These are phyloP conservation scores for Siniperca chuatsi DNA, from an alignment of 2,113 vertebrate species.

Conservation along the genomic window DNA sequence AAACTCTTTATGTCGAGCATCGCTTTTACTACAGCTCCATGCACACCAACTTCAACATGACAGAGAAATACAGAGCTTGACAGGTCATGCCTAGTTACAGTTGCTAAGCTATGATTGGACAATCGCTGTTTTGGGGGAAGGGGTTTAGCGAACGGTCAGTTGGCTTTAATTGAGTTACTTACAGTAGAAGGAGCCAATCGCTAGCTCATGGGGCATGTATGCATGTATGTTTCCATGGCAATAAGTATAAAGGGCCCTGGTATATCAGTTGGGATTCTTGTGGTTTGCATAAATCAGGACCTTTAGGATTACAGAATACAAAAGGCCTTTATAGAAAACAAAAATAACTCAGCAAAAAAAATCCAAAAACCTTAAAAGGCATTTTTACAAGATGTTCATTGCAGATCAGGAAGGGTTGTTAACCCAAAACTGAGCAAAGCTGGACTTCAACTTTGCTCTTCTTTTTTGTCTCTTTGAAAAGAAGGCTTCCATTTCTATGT, in stretches of 20 bases:
- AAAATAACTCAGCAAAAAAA: conserved; percentile 9
- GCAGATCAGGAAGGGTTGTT: neutral
- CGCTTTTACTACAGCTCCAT: neutral
- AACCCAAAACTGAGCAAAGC: conserved; percentile 4
- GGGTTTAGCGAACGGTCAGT: neutral
- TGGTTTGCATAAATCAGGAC: conserved; percentile 57
- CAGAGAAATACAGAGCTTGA: neutral
- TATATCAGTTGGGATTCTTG: neutral
- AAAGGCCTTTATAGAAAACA: conserved; percentile 41
- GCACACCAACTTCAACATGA: neutral
- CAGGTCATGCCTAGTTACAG: neutral
- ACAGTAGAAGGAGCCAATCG: neutral
- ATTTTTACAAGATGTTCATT: conserved; percentile 15
- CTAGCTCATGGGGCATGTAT: neutral
- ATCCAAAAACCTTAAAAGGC: neutral
- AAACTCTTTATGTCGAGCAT: too few species aligned
- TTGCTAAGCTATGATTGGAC: neutral
- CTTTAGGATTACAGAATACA: conserved; percentile 20
- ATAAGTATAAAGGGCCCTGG: neutral
- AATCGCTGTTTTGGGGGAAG: neutral
- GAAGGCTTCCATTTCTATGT: neutral
- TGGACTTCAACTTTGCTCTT: neutral
- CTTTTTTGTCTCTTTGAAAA: neutral
- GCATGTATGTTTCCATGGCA: conserved; percentile 12
- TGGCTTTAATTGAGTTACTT: neutral